Evolutionary conservation across 2,888 invertebrate genomes (phyloP), one percentile per base, ranked within the genome.

Genomic region (Melieria crassipennis): DNA sequence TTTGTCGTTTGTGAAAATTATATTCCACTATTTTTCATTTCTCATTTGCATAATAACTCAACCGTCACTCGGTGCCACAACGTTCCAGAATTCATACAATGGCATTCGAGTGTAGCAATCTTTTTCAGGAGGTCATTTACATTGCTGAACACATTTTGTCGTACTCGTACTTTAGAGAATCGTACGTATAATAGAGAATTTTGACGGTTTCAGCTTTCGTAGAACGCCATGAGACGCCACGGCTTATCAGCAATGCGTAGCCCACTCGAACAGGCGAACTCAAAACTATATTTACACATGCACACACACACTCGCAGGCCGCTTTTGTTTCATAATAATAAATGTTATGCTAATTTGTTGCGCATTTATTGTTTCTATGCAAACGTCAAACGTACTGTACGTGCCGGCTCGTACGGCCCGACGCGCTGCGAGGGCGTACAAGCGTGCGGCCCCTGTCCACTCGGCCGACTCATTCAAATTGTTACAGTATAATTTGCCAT

Each of bases 311-410:
- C 11, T 50, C 7, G 11, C 7, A 50, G 50, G 50, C 7, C 13
- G 13, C 52, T 58, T 46, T 62, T 62, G n/a, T 62, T 62, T 62
- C 16, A 46, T 55, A 65, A 30, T 47, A 47, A 52, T 65, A 52
- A 70, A 46, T 62, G 55, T 60, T 62, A 70, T 70, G 70, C 65
- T 52, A 70, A 70, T 70, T 62, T 65, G 43, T 62, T 66, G 65
- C 47, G 62, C 47, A 47, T 9, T 65, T 69, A 48, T 63, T 65
- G 46, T 70, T 70, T 56, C 43, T 5, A 52, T 61, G 11, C 42
- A 63, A 47, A 45, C 61, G 7, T 42, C 10, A 42, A 10, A 64
- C 13, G 45, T 13, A 10, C 7, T 5, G 11, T n/a, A 30, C 16
- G n/a, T 16, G 0, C 13, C 16, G 11, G 43, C 52, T 10, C 30